A percentile compares a stretch with the other conserved stretches of the same genome.
These are phyloP conservation scores for Cheilosia impressa DNA, from an alignment of 2,888 invertebrate species.

Conservation along the genomic window DNA sequence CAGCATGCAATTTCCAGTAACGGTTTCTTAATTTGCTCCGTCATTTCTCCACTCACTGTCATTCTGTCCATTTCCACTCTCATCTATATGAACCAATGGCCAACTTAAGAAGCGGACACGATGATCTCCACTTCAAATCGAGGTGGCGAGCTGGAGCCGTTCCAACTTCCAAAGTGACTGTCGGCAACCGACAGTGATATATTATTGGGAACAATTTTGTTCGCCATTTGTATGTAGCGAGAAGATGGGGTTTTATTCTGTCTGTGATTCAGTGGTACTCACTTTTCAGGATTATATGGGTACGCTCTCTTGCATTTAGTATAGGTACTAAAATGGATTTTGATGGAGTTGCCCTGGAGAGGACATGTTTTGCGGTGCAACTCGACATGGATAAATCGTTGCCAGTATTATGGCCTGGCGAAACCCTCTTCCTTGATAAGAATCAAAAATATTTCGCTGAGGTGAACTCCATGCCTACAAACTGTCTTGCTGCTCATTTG, in stretches of 20 bases:
- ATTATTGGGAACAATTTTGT: slow-evolving; percentile 46
- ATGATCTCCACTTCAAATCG: slow-evolving; percentile 13
- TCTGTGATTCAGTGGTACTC: not conserved
- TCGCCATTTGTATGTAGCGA: not conserved
- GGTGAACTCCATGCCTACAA: not conserved
- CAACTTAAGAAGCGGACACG: slow-evolving; percentile 32
- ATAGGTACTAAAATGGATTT: not conserved
- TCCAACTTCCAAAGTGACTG: slow-evolving; percentile 17
- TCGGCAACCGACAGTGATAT: slow-evolving; percentile 54
- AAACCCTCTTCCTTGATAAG: not conserved
- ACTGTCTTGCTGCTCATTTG: not conserved
- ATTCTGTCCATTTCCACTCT: slow-evolving; percentile 28
- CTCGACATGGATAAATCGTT: not conserved
- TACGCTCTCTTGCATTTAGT: not conserved
- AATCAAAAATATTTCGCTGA: not conserved
- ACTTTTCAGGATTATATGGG: not conserved
- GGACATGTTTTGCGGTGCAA: not conserved
- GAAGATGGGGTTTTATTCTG: not conserved
- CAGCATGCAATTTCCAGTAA: slow-evolving; percentile 35
- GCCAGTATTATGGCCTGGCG: not conserved
- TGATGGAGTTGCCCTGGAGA: not conserved
- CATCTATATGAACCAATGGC: slow-evolving; percentile 21
- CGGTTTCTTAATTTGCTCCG: slow-evolving; percentile 26
- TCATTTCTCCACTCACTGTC: slow-evolving; percentile 47
- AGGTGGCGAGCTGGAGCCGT: slow-evolving; percentile 35